Percentiles rank a stretch among this genome's conserved stretches.
phyloP scores from a whole-genome alignment of 2,888 invertebrate genomes.

The Epinotia brunnichana region DNA sequence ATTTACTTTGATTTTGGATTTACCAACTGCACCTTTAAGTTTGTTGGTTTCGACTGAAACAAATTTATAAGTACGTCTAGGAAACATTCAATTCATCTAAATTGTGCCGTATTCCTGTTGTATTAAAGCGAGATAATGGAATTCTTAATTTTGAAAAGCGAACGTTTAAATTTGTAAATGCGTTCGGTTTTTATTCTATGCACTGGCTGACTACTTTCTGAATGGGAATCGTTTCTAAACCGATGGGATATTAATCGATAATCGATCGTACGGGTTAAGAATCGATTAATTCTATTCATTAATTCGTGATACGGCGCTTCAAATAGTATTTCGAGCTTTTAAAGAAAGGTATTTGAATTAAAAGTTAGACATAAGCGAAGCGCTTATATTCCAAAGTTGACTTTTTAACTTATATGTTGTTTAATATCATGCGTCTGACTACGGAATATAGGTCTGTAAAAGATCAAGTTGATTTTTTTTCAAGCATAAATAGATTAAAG shows the following conservation, averaged over 20 bases:
- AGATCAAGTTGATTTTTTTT: no score
- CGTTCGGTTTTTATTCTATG: constrained; percentile 23
- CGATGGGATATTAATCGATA: constrained; percentile 56
- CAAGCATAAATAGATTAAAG: no score
- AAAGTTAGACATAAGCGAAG: no score
- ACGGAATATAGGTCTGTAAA: no score
- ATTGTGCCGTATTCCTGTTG: neutral
- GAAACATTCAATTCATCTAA: neutral
- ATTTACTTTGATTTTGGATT: neutral
- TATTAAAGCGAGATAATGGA: neutral
- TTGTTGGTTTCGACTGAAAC: neutral
- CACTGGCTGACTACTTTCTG: constrained; percentile 47
- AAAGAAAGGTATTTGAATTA: neutral
- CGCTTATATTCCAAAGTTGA: no score
- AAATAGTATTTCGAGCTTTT: neutral
- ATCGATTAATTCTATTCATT: constrained; percentile 50
- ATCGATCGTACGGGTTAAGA: constrained; percentile 57
- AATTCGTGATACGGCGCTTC: constrained; percentile 49
- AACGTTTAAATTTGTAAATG: neutral
- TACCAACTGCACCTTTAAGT: neutral
- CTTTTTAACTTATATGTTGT: no score
- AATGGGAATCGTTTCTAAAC: constrained; percentile 59
- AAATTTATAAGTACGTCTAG: neutral
- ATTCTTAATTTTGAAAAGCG: neutral
- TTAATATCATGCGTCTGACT: no score